Base-by-base conservation (phyloP, 2,797 vertebrate species). In the Enteromius treurensis region DNA sequence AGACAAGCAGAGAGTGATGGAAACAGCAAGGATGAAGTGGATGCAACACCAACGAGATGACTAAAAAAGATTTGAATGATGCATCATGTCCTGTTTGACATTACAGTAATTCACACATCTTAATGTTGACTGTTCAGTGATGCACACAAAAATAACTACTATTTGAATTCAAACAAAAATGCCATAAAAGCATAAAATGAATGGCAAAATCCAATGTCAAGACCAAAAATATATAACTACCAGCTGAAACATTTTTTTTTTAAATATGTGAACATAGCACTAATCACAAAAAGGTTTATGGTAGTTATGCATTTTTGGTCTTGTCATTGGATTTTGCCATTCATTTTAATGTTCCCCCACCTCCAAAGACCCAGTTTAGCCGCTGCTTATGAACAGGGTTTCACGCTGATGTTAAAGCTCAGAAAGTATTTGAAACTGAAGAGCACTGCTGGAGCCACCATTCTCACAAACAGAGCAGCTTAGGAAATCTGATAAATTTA, bases 21-120 rank as follows among this genome's bases (percentile, higher is more conserved):
- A 45, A n/a, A 65, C 13, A 82, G 37, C 7, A 7, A 76, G 14
- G 40, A 26, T 79, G 21, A 65, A 47, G 49, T 73, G n/a, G 60
- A 60, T 53, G 21, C 42, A 53, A 65, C 55, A 64, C 14, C 45
- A 47, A 34, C 21, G 19, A 62, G 23, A 23, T 0, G 55, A 49
- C 68, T 19, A 26, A 5, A 77, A 23, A 42, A 32, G 37, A 79
- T 45, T 45, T 34, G 29, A 81, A 74, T 34, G 23, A 29, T 62
- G 55, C n/a, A 62, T 77, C 34, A 77, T 29, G 60, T 77, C 37
- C 55, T 62, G 37, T 62, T 77, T 19, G 37, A 60, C 23, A 77
- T 62, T 77, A 62, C 11, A 51, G n/a, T 29, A 62, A 26, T 58
- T 77, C 37, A 77, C 75, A 62, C 21, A 62, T 42, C 40, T 75